phyloP scores from a whole-genome alignment of 2,113 vertebrate species.

The Rissa tridactyla region DNA sequence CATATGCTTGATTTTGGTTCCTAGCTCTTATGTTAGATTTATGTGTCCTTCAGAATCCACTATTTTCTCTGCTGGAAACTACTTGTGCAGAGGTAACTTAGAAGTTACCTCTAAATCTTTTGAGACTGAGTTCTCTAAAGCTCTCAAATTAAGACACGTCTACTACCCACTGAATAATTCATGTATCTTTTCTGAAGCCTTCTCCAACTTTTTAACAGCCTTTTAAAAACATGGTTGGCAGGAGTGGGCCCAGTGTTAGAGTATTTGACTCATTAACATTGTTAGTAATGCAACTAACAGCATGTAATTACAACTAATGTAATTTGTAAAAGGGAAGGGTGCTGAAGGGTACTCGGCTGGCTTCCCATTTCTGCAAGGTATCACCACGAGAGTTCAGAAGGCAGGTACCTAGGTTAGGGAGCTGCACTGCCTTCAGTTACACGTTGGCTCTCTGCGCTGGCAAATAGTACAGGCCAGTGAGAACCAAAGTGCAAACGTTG shows the following conservation, averaged over 20 bases:
- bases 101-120: background rate
- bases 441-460: accelerated
- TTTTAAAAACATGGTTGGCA: background rate
- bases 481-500: background rate
- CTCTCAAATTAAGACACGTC: background rate
- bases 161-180: background rate
- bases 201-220: background rate
- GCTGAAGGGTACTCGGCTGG: background rate
- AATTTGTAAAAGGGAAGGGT: background rate
- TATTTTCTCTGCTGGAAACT: background rate
- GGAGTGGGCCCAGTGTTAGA: background rate
- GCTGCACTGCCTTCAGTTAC: background rate
- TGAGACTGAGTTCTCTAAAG: background rate
- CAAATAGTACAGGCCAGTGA: background rate
- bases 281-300: background rate
- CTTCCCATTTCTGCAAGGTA: background rate
- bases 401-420: too few relatives aligned
- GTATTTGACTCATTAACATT: background rate
- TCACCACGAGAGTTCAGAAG: background rate
- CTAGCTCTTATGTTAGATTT: background rate
- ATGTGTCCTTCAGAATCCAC: background rate
- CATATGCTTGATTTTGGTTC: background rate
- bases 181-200: background rate
- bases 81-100: background rate
- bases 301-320: background rate